These are phyloP conservation scores for Tenebrosternarchus preto DNA, from an alignment of 2,113 vertebrate species.

Conservation along the genomic window DNA sequence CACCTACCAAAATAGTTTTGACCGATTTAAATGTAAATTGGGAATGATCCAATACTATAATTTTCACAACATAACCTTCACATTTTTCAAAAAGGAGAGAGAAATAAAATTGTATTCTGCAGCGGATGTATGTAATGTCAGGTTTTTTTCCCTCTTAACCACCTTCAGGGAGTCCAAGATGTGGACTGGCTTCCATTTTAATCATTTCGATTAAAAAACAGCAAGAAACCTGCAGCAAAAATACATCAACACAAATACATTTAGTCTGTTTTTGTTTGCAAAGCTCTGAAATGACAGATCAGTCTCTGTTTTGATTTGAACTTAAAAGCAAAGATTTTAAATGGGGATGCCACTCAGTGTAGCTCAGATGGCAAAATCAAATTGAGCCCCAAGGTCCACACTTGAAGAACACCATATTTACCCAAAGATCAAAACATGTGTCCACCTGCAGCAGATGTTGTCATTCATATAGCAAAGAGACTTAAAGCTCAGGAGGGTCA, in stretches of 20 bases:
- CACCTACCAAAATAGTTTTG: constrained; percentile 40
- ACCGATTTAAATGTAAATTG: constrained; percentile 68
- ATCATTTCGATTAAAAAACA: neutral
- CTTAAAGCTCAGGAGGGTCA: neutral
- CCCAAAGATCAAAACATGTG: neutral
- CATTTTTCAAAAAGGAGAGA: neutral
- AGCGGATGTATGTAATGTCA: neutral
- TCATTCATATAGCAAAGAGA: neutral
- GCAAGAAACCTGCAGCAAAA: neutral
- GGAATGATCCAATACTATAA: constrained; percentile 56
- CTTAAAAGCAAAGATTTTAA: neutral
- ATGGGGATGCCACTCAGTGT: neutral
- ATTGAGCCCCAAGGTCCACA: neutral
- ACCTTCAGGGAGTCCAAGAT: neutral
- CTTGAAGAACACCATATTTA: neutral
- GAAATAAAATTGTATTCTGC: constrained; percentile 11
- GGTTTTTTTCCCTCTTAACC: neutral
- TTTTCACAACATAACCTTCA: constrained; percentile 49
- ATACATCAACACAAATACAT: neutral
- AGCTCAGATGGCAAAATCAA: neutral
- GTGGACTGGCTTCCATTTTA: neutral
- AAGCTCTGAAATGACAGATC: neutral
- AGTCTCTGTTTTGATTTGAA: neutral
- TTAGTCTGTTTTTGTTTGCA: neutral
- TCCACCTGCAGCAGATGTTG: neutral